Base-by-base conservation (phyloP, 1,140 invertebrate species). In the Drosophila sproati region DNA sequence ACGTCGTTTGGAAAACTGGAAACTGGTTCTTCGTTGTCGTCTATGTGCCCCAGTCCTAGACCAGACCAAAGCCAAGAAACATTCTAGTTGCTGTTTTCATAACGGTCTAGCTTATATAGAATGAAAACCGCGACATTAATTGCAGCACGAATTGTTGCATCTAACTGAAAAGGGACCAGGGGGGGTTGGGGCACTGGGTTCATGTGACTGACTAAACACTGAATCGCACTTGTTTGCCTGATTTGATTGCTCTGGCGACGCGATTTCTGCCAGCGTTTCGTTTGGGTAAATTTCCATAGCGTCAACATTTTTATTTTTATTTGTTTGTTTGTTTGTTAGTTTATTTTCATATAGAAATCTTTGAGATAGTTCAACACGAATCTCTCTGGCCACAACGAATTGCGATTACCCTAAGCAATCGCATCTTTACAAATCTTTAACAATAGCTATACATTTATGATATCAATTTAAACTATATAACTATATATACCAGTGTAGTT, bases 311-410 rank as follows among this genome's bases (percentile, higher is more conserved):
- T 20, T 20, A 43, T 43, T 0, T n/a, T 43, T 43, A 43, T 80
- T 80, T 88, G 78, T 88, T 83, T 88, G 85, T 89, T 88, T 88
- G 85, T 83, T 88, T 88, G 83, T 80, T 80, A 72, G 70, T 62
- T 70, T 32, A 31, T 62, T 63, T 77, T 54, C 50, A 57, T 76
- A 67, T 56, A 87, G 62, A 63, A 73, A 73, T 75, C 37, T 64
- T 41, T 41, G 39, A 35, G 62, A 72, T 57, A 61, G 43, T 72
- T 45, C 29, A 48, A 43, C 55, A 51, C 20, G 20, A 29, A 55
- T 43, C 37, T 63, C 29, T 62, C 5, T 20, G 20, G 64, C 56
- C 39, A 73, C 41, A 45, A 73, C 82, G 61, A 68, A 66, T 20
- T 37, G 7, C 47, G 60, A 45, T 68, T 87, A 72, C 82, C 66